phyloP scores from a whole-genome alignment of 2,797 vertebrate species.

The Anabacerthia variegaticeps region DNA sequence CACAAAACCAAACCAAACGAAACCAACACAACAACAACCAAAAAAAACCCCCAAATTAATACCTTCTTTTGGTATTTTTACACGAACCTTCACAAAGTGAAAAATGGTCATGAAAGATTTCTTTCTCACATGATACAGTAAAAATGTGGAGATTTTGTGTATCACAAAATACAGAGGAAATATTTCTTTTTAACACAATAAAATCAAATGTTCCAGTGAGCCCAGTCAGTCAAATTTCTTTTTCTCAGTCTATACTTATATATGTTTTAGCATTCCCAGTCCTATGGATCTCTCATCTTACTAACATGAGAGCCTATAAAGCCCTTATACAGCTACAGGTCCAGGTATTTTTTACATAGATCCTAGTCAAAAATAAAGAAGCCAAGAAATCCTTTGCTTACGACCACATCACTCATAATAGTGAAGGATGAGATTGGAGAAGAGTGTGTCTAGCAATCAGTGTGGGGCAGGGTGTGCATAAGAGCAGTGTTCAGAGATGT shows the following conservation, averaged over 20 bases:
- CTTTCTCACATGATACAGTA: not conserved
- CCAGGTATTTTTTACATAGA: not conserved
- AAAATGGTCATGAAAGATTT: not conserved
- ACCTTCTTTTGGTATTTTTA: not conserved
- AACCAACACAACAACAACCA: too few species aligned
- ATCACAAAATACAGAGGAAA: not conserved
- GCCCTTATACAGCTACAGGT: too few species aligned
- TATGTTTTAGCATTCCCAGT: not conserved
- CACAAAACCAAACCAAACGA: not conserved
- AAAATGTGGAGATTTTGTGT: not conserved
- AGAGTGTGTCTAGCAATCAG: not conserved
- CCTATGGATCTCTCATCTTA: not conserved
- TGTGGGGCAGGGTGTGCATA: rapidly evolving
- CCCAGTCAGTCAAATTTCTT: not conserved
- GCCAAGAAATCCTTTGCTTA: not conserved
- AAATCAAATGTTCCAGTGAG: not conserved
- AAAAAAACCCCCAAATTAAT: not conserved
- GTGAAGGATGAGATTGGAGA: not conserved
- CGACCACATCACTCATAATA: not conserved
- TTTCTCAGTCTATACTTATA: not conserved
- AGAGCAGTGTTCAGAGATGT: not conserved
- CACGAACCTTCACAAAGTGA: not conserved
- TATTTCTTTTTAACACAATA: not conserved
- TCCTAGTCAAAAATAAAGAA: not conserved
- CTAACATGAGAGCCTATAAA: not conserved